phyloP scores from a whole-genome alignment of 2,888 invertebrate species.

The Tortrix viridana region DNA sequence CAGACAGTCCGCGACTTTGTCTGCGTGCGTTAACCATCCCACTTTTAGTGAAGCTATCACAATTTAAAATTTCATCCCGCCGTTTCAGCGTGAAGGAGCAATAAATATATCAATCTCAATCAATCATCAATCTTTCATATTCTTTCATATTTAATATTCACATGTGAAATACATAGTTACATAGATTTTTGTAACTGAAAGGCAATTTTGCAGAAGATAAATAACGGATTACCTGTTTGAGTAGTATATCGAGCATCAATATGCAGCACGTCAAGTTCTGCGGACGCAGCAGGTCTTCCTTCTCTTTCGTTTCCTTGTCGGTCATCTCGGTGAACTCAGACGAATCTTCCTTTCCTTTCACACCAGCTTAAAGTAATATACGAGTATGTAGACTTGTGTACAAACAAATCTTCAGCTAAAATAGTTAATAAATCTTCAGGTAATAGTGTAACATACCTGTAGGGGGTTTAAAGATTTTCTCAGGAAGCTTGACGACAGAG shows the following conservation, averaged over 20 bases:
- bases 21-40: no score
- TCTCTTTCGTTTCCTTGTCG: constrained; percentile 61
- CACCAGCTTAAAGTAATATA: constrained; percentile 11
- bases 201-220: no score
- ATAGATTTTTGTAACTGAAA: no score
- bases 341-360: constrained; percentile 33
- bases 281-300: constrained; percentile 85
- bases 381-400: not conserved
- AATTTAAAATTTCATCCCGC: no score
- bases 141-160: no score
- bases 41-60: no score
- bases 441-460: constrained; percentile 55
- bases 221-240: constrained; percentile 90
- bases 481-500: constrained; percentile 87
- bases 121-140: no score
- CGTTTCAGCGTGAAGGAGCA: no score
- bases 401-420: not conserved
- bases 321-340: constrained; percentile 58
- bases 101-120: no score
- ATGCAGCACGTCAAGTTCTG: constrained; percentile 97
- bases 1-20: no score
- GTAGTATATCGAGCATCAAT: constrained; percentile 96
- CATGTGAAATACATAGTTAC: no score
- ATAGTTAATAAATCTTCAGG: no score
- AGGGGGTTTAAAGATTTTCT: constrained; percentile 70